These are phyloP conservation scores for Neotragus moschatus DNA, from an alignment of 2,113 vertebrate species.

Conservation along the genomic window DNA sequence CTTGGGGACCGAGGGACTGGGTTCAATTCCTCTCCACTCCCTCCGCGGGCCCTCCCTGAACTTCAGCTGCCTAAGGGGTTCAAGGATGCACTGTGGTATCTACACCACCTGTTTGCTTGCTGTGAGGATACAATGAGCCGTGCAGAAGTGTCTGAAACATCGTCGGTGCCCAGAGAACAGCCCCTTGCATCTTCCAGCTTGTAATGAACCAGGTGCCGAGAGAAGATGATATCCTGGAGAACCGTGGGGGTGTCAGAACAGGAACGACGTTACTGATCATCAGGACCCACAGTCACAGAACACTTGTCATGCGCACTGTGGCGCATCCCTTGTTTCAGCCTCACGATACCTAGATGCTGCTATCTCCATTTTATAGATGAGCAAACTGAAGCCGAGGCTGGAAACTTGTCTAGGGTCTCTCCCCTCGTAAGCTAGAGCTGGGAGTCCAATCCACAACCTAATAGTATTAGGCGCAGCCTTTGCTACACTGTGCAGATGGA, in stretches of 20 bases:
- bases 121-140: not conserved
- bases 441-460: not conserved
- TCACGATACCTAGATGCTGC: not conserved
- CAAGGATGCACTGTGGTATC: not conserved
- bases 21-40: not conserved
- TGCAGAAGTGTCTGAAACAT: not conserved
- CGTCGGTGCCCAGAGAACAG: not conserved
- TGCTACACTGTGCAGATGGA: not conserved
- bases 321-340: not conserved
- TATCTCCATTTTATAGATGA: not conserved
- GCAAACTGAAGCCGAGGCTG: not conserved
- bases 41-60: too few species aligned
- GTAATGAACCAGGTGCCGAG: not conserved
- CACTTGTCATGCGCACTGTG: rapidly evolving
- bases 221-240: not conserved
- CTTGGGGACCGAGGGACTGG: not conserved
- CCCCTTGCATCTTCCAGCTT: not conserved
- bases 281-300: rapidly evolving
- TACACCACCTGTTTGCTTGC: not conserved
- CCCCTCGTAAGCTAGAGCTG: not conserved
- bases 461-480: not conserved
- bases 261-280: rapidly evolving
- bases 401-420: not conserved
- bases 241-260: rapidly evolving
- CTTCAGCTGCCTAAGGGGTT: not conserved